Conservation (phyloP, 2,888 invertebrate genomes). For the Caenorhabditis angaria region DNA sequence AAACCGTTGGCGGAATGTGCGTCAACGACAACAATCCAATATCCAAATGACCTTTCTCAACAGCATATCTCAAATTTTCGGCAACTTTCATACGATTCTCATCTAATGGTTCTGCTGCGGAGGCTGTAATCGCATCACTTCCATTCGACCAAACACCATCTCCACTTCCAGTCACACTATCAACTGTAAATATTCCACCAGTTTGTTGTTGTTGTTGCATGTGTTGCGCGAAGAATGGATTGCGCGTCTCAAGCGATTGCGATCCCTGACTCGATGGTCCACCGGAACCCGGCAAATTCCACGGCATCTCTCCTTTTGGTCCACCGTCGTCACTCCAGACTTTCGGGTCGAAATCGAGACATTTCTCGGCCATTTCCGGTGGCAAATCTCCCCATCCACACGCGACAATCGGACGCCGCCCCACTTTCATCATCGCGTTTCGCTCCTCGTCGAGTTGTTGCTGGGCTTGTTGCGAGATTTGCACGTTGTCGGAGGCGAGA, state of each 20-base stretch:
- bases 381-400: slow-evolving; percentile 45
- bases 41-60: slow-evolving; percentile 39
- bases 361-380: slow-evolving; percentile 17
- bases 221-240: slow-evolving; percentile 45
- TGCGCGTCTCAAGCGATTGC: slow-evolving; percentile 23
- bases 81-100: slow-evolving; percentile 32
- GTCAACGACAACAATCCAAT: slow-evolving; percentile 33
- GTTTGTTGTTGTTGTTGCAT: slow-evolving; percentile 33
- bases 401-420: slow-evolving; percentile 28
- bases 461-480: slow-evolving; percentile 32
- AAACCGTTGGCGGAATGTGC: slow-evolving; percentile 37
- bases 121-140: not conserved
- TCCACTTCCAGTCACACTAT: slow-evolving; percentile 1
- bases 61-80: slow-evolving; percentile 37
- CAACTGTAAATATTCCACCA: slow-evolving; percentile 3
- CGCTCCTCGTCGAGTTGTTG: slow-evolving; percentile 33
- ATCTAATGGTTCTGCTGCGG: slow-evolving; percentile 10
- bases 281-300: slow-evolving; percentile 27
- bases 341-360: not conserved
- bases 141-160: slow-evolving; percentile 10
- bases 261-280: not conserved
- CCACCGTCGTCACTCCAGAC: slow-evolving; percentile 2
- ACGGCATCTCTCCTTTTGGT: slow-evolving; percentile 13
- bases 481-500: slow-evolving; percentile 32
- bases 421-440: slow-evolving; percentile 28